Evolutionary conservation across 2,888 invertebrate genomes (phyloP).

Genomic region (Axea sp.): DNA sequence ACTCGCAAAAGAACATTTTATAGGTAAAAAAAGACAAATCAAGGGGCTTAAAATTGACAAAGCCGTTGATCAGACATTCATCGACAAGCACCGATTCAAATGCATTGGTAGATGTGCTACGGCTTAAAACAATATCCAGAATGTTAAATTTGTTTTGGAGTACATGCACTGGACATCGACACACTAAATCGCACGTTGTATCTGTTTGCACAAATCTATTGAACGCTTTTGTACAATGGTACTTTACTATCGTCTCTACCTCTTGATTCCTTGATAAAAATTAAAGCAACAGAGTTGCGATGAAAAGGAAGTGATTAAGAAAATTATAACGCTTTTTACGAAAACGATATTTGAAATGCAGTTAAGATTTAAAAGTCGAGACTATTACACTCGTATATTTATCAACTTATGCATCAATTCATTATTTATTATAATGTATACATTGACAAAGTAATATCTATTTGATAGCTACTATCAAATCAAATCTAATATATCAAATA

Average conservation of each 20-base stretch:
- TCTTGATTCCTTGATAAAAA: conserved; percentile 16
- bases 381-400: conserved; percentile 10
- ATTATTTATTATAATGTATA: too few species aligned
- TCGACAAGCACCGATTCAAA: conserved; percentile 72
- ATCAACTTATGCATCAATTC: background rate
- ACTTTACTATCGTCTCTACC: conserved; percentile 37
- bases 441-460: too few species aligned
- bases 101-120: conserved; percentile 68
- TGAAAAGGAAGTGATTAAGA: conserved; percentile 36
- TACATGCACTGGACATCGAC: conserved; percentile 54
- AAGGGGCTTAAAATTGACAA: conserved; percentile 78
- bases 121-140: conserved; percentile 72
- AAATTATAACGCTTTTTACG: conserved; percentile 43
- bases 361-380: conserved; percentile 6
- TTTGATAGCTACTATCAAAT: too few species aligned
- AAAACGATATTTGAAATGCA: conserved; percentile 8
- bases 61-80: conserved; percentile 78
- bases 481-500: too few species aligned
- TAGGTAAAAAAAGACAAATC: conserved; percentile 56
- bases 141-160: conserved; percentile 72
- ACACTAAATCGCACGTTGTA: conserved; percentile 58
- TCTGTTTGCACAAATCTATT: conserved; percentile 50
- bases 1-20: conserved; percentile 55
- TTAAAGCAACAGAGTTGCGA: conserved; percentile 1
- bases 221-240: conserved; percentile 25